Base-by-base conservation (phyloP, 92 coral and sea anemone genomes). In the Plumapathes pennacea region DNA sequence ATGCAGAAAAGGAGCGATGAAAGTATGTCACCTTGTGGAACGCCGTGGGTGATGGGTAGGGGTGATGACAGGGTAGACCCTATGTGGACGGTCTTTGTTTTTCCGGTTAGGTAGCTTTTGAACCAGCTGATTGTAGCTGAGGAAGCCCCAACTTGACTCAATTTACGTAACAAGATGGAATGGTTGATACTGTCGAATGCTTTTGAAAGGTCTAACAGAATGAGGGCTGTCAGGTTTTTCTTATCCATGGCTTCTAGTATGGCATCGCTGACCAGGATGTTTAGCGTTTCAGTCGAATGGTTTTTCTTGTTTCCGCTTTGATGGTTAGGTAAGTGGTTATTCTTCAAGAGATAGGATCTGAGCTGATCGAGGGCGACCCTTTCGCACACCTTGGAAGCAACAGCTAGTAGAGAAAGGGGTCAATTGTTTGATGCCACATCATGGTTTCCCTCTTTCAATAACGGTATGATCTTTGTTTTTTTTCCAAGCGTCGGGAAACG, bases 1-100 rank as follows among this genome's bases (percentile, higher is more conserved):
- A 66, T 65, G 17, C 63, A 51, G 39, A 82, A 75, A n/a, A 82
- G 41, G 5, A 82, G 60, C 1, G 82, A 82, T 38, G 78, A 81
- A 14, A 74, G 38, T 20, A 69, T 82, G 4, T 79, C 74, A 3
- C 84, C 80, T 26, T 69, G 74, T 1, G 84, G 84, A n/a, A 76
- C 75, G 12, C 89, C 72, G 43, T 83, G 84, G 12, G 80, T 64
- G 48, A 64, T 77, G 10, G 63, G 69, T 3, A 54, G 69, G 10
- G 86, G 38, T 17, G 74, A 22, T n/a, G 80, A 67, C 15, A 38
- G 10, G 6, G 72, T 30, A 21, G 82, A 34, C n/a, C 77, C 72
- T 8, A 72, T 73, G 0, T 82, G 72, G 21, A 81, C 82, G 22
- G 38, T 13, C 19, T 66, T 76, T 0, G 65, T 8, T 31, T 71